phyloP scores from a whole-genome alignment of 2,888 invertebrate genomes.

The Acanthococcus lagerstroemiae region DNA sequence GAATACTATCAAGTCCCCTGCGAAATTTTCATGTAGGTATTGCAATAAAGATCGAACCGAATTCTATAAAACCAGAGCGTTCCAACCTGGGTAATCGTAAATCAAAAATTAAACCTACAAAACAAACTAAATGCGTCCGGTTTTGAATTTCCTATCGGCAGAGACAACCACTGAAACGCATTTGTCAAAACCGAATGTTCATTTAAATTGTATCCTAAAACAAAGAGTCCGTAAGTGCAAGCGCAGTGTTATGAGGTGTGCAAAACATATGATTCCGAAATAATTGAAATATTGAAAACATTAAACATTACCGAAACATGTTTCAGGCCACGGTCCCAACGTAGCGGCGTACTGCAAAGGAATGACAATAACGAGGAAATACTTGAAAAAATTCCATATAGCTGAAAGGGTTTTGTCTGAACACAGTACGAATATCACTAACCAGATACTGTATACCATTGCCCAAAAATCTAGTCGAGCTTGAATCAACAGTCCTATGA shows the following conservation, averaged over 20 bases:
- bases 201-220: too few species aligned
- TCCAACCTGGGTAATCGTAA: too few species aligned
- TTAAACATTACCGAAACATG: constrained; percentile 60
- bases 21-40: neutral
- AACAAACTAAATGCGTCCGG: constrained; percentile 7
- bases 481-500: constrained; percentile 75
- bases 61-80: too few species aligned
- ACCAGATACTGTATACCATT: constrained; percentile 73
- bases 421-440: constrained; percentile 59
- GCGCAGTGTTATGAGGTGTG: too few species aligned
- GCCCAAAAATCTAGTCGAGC: constrained; percentile 83
- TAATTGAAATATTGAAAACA: neutral
- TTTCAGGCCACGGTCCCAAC: constrained; percentile 76
- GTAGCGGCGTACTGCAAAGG: constrained; percentile 79
- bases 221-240: too few species aligned
- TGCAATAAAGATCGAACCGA: neutral
- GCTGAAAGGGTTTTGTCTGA: constrained; percentile 53
- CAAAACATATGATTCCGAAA: neutral
- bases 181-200: neutral
- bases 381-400: constrained; percentile 76
- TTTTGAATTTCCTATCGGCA: constrained; percentile 6
- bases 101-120: constrained; percentile 8
- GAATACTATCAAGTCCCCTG: constrained; percentile 25
- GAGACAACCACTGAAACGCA: neutral
- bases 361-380: constrained; percentile 65